These are phyloP conservation scores for Ictalurus furcatus DNA, from an alignment of 2,113 vertebrate species.

Conservation along the genomic window DNA sequence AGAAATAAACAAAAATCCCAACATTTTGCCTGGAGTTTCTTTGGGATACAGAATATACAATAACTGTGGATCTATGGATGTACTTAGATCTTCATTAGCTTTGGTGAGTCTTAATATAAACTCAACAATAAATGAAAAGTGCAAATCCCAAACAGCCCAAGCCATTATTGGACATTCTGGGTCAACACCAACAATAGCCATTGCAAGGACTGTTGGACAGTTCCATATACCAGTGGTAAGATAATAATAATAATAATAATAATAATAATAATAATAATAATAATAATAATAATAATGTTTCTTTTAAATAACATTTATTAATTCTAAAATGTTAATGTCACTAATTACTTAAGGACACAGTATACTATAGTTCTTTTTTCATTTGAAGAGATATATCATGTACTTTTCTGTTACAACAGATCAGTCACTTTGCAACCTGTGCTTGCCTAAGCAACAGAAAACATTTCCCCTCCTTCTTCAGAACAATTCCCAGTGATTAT, in stretches of 20 bases:
- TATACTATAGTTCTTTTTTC: background rate
- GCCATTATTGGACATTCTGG: conserved; percentile 77
- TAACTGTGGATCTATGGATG: conserved; percentile 72
- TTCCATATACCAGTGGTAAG: conserved; percentile 77
- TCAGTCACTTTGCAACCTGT: conserved; percentile 79
- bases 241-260: background rate
- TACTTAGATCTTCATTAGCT: conserved; percentile 70
- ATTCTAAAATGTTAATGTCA: background rate
- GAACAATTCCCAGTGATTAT: conserved; percentile 78
- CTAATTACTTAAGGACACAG: background rate
- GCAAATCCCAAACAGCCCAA: conserved; percentile 63
- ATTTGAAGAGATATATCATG: background rate
- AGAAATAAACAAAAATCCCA: conserved; percentile 70
- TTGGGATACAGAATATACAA: conserved; percentile 77
- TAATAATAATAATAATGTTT: too few species aligned
- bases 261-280: background rate
- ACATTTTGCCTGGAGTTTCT: conserved; percentile 65
- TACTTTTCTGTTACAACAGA: conserved; percentile 55
- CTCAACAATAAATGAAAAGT: conserved; percentile 54
- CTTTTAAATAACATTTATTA: background rate
- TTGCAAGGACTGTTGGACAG: conserved; percentile 46
- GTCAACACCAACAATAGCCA: conserved; percentile 71
- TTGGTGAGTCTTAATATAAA: conserved; percentile 64
- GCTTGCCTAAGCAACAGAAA: conserved; percentile 74
- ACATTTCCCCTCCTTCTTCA: conserved; percentile 75